Base-by-base conservation (phyloP, 1,140 invertebrate species). In the Coptotermes formosanus region DNA sequence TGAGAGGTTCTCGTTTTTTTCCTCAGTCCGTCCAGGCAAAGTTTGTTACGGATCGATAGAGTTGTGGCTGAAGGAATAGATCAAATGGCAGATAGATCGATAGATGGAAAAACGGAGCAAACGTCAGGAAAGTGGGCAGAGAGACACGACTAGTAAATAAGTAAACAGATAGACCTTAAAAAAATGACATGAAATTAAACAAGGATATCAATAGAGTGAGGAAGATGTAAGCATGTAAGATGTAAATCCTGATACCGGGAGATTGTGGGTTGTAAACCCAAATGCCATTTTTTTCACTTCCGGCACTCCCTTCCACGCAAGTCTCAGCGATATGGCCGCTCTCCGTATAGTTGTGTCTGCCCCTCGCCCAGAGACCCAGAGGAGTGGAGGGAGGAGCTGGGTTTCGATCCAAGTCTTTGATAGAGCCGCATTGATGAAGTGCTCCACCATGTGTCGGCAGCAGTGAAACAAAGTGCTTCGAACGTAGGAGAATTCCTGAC, bases 401-500 rank as follows among this genome's bases (percentile, higher is more conserved):
- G 64, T n/a, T 75, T 75, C 64, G 64, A 75, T 75, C 64, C 64
- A 75, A 75, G 64, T 30, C 64, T 75, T 75, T 75, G 64, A 75
- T 75, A 75, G 25, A 75, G 64, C 64, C 64, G 64, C 64, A 75
- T 75, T 75, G 64, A 75, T 75, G 64, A 75, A 75, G 64, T 75
- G 64, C 64, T 75, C 64, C 64, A 16, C 11, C 64, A 14, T n/a
- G 8, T 75, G 64, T 14, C 64, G 25, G n/a, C 64, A 75, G n/a
- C 64, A 75, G 64, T 30, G n/a, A n/a, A 75, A 30, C n/a, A 75
- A n/a, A 25, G 14, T 12, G n/a, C 64, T 21, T 16, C 1, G 21
- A 55, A 55, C 0, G 14, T 21, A 21, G 21, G 3, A 55, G 52
- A 21, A 8, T n/a, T 30, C 3, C n/a, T 30, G n/a, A 12, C 64